A percentile compares a stretch with the other conserved stretches of the same genome.
These are phyloP conservation scores for Sylvilagus bachmani DNA, from an alignment of 2,113 vertebrate species.

Conservation along the genomic window DNA sequence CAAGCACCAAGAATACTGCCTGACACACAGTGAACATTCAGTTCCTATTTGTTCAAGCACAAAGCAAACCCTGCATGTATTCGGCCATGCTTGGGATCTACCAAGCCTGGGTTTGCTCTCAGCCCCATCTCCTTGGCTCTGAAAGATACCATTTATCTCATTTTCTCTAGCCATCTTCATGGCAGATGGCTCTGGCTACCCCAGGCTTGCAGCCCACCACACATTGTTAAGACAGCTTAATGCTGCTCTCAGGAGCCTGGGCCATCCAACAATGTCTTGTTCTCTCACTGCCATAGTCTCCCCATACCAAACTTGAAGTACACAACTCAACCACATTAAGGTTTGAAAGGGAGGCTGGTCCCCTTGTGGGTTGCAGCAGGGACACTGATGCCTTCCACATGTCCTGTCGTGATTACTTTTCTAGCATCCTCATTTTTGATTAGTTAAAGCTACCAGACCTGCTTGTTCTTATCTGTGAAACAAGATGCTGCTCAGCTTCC, in stretches of 20 bases:
- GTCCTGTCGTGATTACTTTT: background rate
- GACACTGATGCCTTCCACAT: slow-evolving; percentile 62
- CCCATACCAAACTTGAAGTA: background rate
- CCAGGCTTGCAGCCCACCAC: background rate
- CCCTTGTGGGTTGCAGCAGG: background rate
- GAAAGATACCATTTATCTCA: background rate
- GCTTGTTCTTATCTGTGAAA: background rate
- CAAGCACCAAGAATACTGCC: background rate
- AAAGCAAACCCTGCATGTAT: background rate
- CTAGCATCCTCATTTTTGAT: slow-evolving; percentile 19
- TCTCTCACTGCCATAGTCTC: slow-evolving; percentile 38
- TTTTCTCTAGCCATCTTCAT: slow-evolving; percentile 25
- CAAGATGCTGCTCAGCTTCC: background rate
- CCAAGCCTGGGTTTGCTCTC: background rate
- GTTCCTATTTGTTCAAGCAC: background rate
- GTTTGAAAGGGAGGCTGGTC: background rate
- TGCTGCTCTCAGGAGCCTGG: background rate
- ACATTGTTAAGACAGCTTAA: background rate
- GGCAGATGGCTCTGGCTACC: background rate
- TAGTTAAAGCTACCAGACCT: background rate
- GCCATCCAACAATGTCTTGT: background rate
- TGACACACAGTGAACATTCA: background rate
- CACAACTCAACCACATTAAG: background rate
- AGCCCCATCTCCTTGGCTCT: background rate
- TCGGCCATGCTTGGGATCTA: background rate